Base-by-base conservation (phyloP, 1,140 invertebrate species). In the Adelges cooleyi region DNA sequence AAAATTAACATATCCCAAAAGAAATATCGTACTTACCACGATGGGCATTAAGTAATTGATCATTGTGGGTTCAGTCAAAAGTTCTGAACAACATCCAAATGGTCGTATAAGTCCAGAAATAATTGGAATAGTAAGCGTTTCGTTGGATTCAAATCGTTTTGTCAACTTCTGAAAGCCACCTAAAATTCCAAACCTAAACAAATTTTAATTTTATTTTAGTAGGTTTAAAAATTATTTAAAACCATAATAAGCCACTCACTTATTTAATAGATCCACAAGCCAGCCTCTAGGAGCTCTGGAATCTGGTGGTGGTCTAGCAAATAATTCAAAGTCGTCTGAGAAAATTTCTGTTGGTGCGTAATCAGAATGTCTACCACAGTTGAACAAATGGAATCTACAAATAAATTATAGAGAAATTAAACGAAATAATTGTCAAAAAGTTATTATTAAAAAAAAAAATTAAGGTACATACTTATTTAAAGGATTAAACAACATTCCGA, bases 241-340 rank as follows among this genome's bases (percentile, higher is more conserved):
- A 62, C 15, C 33, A 62, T 25, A 9, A 49, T 9, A 22, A 6
- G 11, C 9, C 2, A 74, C 73, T 73, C 77, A 84, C 80, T 82
- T 82, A 81, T 98, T 97, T 66, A 97, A 90, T 67, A 97, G 80
- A 82, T 97, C 93, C 59, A 97, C 90, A 36, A 97, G 82, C 93
- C 94, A 97, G 49, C 93, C 93, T 73, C 89, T 80, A 42, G 85
- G 85, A 72, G 80, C 84, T 69, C 86, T 80, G 22, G 82, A 80
- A 75, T 91, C 90, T 67, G 81, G 78, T 51, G 89, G 84, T 67
- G 86, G 82, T 72, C 83, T 81, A 29, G 92, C 91, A 81, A 82
- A 95, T 68, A 92, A 77, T 75, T 89, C 53, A 42, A 56, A 86
- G 74, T 86, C 83, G 71, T 89, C 84, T 50, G 80, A 74, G 66